These are phyloP conservation scores for Leptinotarsa lineolata DNA, from an alignment of 1,140 invertebrate species.

Conservation along the genomic window DNA sequence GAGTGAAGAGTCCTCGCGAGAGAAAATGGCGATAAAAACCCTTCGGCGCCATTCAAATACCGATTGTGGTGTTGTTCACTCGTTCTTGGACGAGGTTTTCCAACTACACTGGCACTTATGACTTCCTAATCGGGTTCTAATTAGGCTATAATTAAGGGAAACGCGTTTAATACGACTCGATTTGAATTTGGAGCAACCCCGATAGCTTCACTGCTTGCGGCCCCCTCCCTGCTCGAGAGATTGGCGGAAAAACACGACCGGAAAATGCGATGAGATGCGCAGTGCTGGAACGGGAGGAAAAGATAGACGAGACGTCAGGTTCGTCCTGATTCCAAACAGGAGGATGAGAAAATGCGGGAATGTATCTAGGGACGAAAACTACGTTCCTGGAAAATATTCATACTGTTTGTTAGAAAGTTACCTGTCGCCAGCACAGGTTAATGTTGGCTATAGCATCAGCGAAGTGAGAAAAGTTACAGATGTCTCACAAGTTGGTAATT, in stretches of 20 bases:
- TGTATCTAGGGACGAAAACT: too few species aligned
- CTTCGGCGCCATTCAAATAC: background rate
- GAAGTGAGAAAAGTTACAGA: too few species aligned
- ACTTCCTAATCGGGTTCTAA: slow-evolving; percentile 45
- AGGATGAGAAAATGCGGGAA: too few species aligned
- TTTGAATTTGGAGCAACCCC: slow-evolving; percentile 51
- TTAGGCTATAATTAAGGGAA: slow-evolving; percentile 48
- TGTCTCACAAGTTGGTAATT: too few species aligned
- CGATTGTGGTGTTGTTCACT: background rate
- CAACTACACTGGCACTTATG: slow-evolving; percentile 39
- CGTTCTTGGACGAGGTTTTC: slow-evolving; percentile 37
- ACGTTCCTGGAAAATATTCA: too few species aligned
- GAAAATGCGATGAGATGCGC: slow-evolving; percentile 18
- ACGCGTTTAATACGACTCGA: slow-evolving; percentile 49
- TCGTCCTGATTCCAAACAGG: too few species aligned
- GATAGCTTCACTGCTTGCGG: slow-evolving; percentile 36
- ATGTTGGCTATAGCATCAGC: too few species aligned
- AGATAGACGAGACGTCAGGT: background rate
- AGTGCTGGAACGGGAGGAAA: slow-evolving; percentile 11
- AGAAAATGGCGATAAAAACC: slow-evolving; percentile 23
- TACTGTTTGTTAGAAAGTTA: too few species aligned
- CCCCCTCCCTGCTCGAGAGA: slow-evolving; percentile 35
- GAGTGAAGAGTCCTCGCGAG: slow-evolving; percentile 1
- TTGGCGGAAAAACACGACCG: slow-evolving; percentile 26
- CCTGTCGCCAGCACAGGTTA: too few species aligned